These are phyloP conservation scores for Scomberomorus guttatus DNA, from an alignment of 2,797 vertebrate genomes.

Conservation along the genomic window DNA sequence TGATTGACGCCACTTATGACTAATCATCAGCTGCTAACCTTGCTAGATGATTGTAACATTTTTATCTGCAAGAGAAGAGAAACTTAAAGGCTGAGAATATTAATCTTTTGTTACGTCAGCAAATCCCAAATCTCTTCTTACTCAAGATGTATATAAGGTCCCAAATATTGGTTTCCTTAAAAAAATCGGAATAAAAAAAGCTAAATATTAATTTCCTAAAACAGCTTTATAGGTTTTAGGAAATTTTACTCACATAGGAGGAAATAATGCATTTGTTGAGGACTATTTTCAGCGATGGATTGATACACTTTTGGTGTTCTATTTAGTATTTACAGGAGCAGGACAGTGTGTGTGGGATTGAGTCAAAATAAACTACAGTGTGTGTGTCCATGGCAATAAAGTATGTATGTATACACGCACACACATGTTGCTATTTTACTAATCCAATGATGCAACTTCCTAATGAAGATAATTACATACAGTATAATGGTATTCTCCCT, in stretches of 20 bases:
- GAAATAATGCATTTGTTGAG: no score
- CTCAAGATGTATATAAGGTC: no score
- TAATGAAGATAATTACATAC: neutral
- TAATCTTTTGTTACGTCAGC: neutral
- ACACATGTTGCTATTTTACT: neutral
- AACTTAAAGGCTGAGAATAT: neutral
- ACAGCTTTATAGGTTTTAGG: no score
- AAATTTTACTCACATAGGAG: no score
- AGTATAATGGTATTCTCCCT: neutral
- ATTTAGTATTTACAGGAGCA: neutral
- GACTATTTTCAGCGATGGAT: neutral
- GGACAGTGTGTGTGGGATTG: neutral
- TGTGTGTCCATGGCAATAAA: neutral
- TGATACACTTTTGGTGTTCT: neutral
- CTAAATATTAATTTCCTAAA: no score
- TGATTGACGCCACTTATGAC: neutral
- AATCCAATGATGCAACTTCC: neutral
- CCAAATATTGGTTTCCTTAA: neutral
- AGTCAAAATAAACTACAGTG: neutral
- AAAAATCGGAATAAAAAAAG: neutral
- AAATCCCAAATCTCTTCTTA: neutral
- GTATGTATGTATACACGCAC: neutral
- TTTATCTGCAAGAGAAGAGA: no score
- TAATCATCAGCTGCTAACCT: conserved; percentile 4
- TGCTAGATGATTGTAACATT: neutral